These are phyloP conservation scores for Rhineura floridana DNA, from an alignment of 2,113 vertebrate genomes.

Conservation along the genomic window DNA sequence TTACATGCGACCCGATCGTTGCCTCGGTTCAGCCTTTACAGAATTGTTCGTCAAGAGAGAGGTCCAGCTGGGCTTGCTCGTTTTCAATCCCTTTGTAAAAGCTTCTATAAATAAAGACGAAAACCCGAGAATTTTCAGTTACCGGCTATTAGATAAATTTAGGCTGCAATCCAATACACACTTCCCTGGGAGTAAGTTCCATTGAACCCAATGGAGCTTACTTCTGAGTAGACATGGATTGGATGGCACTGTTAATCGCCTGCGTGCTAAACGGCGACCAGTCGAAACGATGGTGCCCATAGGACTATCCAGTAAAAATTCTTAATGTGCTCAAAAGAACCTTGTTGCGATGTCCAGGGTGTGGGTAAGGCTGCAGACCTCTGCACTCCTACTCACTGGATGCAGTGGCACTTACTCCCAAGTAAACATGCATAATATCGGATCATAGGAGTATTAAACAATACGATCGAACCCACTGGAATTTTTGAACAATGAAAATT, in stretches of 20 bases:
- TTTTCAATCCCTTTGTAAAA: conserved; percentile 33
- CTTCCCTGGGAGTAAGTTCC: too few relatives aligned
- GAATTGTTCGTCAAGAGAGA: background rate
- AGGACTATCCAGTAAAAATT: conserved; percentile 60
- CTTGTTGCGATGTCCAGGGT: conserved; percentile 56
- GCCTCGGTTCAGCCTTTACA: too few relatives aligned
- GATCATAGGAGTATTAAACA: conserved; percentile 48
- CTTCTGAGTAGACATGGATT: too few relatives aligned
- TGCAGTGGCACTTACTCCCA: background rate
- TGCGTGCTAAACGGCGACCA: conserved; percentile 62
- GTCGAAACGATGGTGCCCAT: conserved; percentile 49
- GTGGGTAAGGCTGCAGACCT: background rate
- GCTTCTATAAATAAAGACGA: conserved; percentile 51
- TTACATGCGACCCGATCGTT: background rate
- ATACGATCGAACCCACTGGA: background rate
- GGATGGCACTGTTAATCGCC: too few relatives aligned
- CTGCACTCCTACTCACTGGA: background rate
- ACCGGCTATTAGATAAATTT: too few relatives aligned
- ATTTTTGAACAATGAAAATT: too few relatives aligned
- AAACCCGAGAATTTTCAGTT: too few relatives aligned
- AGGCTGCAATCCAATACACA: too few relatives aligned
- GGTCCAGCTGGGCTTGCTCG: conserved; percentile 3
- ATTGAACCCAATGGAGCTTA: too few relatives aligned
- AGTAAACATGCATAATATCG: background rate
- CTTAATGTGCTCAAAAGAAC: conserved; percentile 64